These are phyloP conservation scores for Drepanosiphum platanoidis DNA, from an alignment of 2,888 invertebrate species.

Conservation along the genomic window DNA sequence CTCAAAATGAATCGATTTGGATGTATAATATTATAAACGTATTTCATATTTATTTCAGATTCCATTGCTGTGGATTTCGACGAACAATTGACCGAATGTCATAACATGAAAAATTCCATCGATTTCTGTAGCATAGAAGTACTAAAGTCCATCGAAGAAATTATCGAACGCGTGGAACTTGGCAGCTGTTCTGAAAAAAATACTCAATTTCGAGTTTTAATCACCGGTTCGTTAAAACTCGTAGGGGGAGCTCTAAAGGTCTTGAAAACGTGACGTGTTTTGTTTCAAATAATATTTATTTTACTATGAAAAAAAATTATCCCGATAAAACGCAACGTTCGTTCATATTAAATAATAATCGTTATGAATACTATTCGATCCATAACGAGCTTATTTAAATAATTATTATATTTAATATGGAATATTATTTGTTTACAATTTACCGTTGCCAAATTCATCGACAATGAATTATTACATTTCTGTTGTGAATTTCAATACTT, in stretches of 20 bases:
- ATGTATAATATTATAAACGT: neutral
- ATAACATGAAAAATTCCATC: conserved; percentile 64
- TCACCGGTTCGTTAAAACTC: conserved; percentile 87
- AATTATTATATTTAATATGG: neutral
- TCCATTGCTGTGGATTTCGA: conserved; percentile 11
- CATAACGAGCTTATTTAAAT: neutral
- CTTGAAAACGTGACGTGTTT: conserved; percentile 24
- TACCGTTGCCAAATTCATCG: too few relatives aligned
- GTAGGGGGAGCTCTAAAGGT: conserved; percentile 78
- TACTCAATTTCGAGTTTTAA: conserved; percentile 71
- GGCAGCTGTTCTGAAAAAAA: conserved; percentile 63
- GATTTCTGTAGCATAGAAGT: conserved; percentile 47
- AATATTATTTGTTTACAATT: too few relatives aligned
- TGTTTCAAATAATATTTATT: neutral
- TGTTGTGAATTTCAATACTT: neutral
- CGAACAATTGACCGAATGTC: conserved; percentile 63
- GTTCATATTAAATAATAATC: too few relatives aligned
- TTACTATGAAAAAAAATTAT: neutral
- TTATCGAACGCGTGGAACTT: conserved; percentile 54
- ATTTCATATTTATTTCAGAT: conserved; percentile 63
- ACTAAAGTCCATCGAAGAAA: conserved; percentile 63
- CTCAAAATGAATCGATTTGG: too few relatives aligned
- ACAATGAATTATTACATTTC: neutral
- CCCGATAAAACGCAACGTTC: too few relatives aligned
- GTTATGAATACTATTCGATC: neutral